Percentiles rank a stretch among this genome's conserved stretches.
phyloP scores from a whole-genome alignment of 2,113 vertebrate genomes.

The Pavo muticus region DNA sequence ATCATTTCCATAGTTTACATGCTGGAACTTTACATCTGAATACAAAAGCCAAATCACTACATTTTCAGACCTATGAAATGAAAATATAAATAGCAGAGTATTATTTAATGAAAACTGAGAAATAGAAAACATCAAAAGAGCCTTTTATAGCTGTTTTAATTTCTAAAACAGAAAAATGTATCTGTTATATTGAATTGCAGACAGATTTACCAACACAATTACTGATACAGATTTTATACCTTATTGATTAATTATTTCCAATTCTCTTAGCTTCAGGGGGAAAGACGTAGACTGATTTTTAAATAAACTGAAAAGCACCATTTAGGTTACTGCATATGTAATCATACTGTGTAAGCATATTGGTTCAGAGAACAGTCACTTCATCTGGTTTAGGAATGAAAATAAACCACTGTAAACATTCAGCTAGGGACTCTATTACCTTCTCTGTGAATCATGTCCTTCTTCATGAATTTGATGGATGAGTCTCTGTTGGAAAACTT shows the following conservation, averaged over 20 bases:
- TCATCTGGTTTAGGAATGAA: neutral
- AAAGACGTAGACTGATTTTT: neutral
- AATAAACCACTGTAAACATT: neutral
- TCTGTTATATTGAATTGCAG: neutral
- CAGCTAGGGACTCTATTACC: neutral
- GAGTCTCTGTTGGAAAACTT: constrained; percentile 29
- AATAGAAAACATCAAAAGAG: neutral
- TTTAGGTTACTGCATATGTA: neutral
- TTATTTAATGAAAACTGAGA: neutral
- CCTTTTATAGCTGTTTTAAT: neutral
- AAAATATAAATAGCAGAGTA: neutral
- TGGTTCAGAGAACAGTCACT: neutral
- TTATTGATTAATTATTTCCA: neutral
- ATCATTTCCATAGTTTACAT: neutral
- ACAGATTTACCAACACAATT: neutral
- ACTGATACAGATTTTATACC: neutral
- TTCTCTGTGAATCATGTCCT: neutral
- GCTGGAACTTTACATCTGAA: neutral
- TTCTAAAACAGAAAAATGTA: neutral
- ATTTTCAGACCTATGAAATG: neutral
- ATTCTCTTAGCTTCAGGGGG: neutral
- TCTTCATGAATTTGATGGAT: constrained; percentile 35
- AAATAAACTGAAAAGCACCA: neutral
- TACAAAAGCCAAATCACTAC: neutral
- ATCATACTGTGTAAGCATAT: neutral